A percentile compares a stretch with the other conserved stretches of the same genome.
Conservation (phyloP, 1,140 invertebrate species). For the Philotrypesis tridentata region DNA sequence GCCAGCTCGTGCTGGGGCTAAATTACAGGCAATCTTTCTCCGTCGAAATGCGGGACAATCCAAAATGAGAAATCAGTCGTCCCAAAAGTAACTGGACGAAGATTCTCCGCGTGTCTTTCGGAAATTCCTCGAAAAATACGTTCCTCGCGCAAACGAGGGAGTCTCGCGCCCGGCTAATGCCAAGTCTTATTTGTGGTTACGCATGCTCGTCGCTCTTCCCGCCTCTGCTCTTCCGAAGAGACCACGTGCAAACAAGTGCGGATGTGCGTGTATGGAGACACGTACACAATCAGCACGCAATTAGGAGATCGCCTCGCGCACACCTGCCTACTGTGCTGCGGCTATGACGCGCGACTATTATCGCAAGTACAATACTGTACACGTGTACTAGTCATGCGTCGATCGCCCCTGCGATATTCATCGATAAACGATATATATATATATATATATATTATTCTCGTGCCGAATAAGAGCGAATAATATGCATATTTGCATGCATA, state of each 20-base stretch:
- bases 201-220: not conserved
- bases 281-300: not conserved
- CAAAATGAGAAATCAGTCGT: not conserved
- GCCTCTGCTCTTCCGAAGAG: not conserved
- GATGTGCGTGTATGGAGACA: not conserved
- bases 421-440: constrained; percentile 15
- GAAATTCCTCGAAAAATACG: not conserved
- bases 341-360: not conserved
- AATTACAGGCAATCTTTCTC: too few relatives aligned
- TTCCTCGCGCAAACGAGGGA: not conserved
- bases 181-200: not conserved
- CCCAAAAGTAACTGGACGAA: too few relatives aligned
- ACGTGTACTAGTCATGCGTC: constrained; percentile 10
- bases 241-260: not conserved
- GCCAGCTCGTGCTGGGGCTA: too few relatives aligned
- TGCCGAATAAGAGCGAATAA: too few relatives aligned
- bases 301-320: constrained; percentile 24
- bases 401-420: not conserved
- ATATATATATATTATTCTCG: too few relatives aligned
- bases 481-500: too few relatives aligned
- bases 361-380: not conserved
- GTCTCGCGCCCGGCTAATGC: not conserved
- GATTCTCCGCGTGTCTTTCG: not conserved
- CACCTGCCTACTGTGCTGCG: not conserved
- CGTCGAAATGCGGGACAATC: not conserved